A percentile compares a stretch with the other conserved stretches of the same genome.
Evolutionary conservation across 2,888 invertebrate genomes (phyloP).

Genomic region (Epistrophella euchroma): DNA sequence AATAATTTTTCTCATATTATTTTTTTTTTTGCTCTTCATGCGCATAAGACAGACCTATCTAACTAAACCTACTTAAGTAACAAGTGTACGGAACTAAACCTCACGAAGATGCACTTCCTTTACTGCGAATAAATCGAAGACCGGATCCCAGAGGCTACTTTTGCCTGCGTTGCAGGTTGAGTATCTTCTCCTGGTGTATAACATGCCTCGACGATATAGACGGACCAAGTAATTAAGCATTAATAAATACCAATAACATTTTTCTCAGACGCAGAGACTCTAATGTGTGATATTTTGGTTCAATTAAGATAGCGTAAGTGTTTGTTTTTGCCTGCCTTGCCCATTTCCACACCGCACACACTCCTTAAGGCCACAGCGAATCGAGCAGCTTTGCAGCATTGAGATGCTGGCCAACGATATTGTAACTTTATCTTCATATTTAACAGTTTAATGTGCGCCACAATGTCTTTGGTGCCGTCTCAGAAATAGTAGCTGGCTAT

Average conservation of each 20-base stretch:
- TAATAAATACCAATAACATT: conserved; percentile 73
- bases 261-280: conserved; percentile 59
- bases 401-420: conserved; percentile 52
- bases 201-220: conserved; percentile 57
- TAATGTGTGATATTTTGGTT: conserved; percentile 73
- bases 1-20: background rate
- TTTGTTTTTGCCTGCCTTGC: conserved; percentile 72
- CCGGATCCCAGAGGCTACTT: conserved; percentile 40
- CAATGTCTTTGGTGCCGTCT: conserved; percentile 45
- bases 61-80: background rate
- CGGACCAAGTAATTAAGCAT: conserved; percentile 64
- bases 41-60: background rate
- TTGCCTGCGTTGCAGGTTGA: conserved; percentile 9
- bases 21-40: background rate
- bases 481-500: conserved; percentile 25
- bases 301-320: conserved; percentile 75
- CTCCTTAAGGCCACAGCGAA: background rate
- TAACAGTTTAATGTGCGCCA: conserved; percentile 62
- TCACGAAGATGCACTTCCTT: conserved; percentile 35
- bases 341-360: conserved; percentile 46
- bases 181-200: conserved; percentile 33
- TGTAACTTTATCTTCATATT: conserved; percentile 66
- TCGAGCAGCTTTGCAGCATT: background rate
- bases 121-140: background rate
- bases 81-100: conserved; percentile 55